A percentile compares a stretch with the other conserved stretches of the same genome.
These are phyloP conservation scores for Ctenosaura bakeri DNA, from an alignment of 2,797 vertebrate genomes.

Conservation along the genomic window DNA sequence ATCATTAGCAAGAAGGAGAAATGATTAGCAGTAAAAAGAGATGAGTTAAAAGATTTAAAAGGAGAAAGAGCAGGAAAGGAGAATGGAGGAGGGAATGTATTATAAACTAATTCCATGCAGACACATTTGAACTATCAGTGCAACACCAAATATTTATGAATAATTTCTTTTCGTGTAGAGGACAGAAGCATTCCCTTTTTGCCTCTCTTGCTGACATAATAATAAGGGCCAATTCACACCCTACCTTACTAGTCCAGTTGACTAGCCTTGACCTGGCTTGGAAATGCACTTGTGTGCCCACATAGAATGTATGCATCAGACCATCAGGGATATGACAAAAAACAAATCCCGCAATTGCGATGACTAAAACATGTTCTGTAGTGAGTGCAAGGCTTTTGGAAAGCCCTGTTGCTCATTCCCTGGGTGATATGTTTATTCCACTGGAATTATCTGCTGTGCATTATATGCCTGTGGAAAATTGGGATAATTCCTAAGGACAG, in stretches of 20 bases:
- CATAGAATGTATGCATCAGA: background rate
- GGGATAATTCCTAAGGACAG: background rate
- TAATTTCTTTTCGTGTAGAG: conserved; percentile 64
- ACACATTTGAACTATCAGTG: conserved; percentile 50
- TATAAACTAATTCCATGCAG: conserved; percentile 4
- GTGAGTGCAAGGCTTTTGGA: background rate
- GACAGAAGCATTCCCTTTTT: conserved; percentile 47
- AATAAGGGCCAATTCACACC: background rate
- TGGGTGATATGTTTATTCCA: background rate
- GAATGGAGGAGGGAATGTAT: conserved; percentile 22
- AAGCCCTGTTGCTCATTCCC: background rate
- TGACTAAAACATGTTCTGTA: background rate
- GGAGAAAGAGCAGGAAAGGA: conserved; percentile 62
- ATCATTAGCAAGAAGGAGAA: conserved; percentile 72
- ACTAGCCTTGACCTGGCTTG: background rate
- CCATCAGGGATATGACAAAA: background rate
- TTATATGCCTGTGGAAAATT: background rate
- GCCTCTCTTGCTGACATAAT: conserved; percentile 35
- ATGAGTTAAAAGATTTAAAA: conserved; percentile 73
- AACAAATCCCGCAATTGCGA: background rate
- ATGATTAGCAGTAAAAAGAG: conserved; percentile 77
- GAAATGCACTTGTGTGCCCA: background rate
- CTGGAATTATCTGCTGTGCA: background rate
- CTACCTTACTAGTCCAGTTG: background rate
- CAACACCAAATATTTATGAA: conserved; percentile 62